A percentile compares a stretch with the other conserved stretches of the same genome.
Conservation (phyloP, 2,888 invertebrate species). For the Thymelicus acteon region DNA sequence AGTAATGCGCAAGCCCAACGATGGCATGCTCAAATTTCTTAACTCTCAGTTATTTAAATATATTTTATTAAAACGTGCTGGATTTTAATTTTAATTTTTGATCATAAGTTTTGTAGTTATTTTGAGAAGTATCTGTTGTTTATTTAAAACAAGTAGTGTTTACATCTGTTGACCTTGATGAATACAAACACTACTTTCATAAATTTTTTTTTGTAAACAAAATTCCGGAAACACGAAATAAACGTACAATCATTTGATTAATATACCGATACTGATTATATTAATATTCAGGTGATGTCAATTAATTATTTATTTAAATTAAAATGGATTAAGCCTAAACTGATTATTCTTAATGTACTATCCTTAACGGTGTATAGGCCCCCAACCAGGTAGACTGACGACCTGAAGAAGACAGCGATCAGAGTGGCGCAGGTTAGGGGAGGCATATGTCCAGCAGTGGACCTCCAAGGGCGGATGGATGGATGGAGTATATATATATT, state of each 20-base stretch:
- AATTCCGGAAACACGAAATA: conserved; percentile 68
- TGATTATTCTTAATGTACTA: no score
- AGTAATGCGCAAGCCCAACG: neutral
- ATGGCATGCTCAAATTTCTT: neutral
- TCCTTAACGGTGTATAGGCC: no score
- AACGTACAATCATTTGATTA: conserved; percentile 60
- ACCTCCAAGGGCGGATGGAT: no score
- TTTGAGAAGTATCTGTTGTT: neutral
- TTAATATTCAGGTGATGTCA: conserved; percentile 60
- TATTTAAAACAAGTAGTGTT: conserved; percentile 23
- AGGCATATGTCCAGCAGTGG: no score
- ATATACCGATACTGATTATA: conserved; percentile 44
- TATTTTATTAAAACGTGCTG: neutral
- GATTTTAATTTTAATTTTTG: no score
- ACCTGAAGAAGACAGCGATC: no score
- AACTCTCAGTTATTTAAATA: neutral
- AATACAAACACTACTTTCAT: conserved; percentile 64
- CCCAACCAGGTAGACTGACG: no score
- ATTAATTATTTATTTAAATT: conserved; percentile 37
- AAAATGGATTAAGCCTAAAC: no score
- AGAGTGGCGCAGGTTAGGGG: no score
- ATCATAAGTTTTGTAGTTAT: neutral
- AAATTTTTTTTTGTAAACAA: conserved; percentile 66
- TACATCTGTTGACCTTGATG: conserved; percentile 57
- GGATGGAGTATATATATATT: no score